phyloP scores from a whole-genome alignment of 2,113 vertebrate species.

The Otolemur garnettii region DNA sequence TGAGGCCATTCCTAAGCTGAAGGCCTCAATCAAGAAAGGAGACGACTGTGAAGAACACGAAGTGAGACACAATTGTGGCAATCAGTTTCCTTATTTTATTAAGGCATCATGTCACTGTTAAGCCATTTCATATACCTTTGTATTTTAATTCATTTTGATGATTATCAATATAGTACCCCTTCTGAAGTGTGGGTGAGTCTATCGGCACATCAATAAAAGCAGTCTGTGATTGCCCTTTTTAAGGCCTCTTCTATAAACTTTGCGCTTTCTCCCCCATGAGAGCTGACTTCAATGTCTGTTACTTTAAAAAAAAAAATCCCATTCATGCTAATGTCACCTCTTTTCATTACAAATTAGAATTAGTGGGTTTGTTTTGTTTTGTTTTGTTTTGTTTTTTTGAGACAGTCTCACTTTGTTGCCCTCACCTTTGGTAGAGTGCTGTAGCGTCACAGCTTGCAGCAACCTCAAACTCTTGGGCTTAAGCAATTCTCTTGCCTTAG shows the following conservation, averaged over 20 bases:
- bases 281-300: neutral
- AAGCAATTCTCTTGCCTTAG: too few relatives aligned
- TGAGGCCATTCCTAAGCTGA: slow-evolving; percentile 93
- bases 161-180: slow-evolving; percentile 53
- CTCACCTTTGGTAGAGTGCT: too few relatives aligned
- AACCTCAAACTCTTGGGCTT: too few relatives aligned
- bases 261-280: neutral
- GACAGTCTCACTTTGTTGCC: too few relatives aligned
- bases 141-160: slow-evolving; percentile 53
- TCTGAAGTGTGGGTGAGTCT: slow-evolving; percentile 53
- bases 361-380: too few relatives aligned
- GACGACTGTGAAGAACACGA: slow-evolving; percentile 96
- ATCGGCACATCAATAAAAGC: slow-evolving; percentile 82
- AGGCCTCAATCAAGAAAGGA: slow-evolving; percentile 97
- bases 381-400: too few relatives aligned
- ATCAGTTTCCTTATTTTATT: slow-evolving; percentile 88
- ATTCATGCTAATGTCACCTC: neutral
- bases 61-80: slow-evolving; percentile 86
- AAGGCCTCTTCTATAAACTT: neutral
- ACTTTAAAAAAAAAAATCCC: too few relatives aligned
- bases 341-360: neutral
- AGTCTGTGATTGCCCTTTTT: slow-evolving; percentile 78
- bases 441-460: too few relatives aligned
- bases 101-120: slow-evolving; percentile 85
- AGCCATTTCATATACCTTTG: slow-evolving; percentile 51